phyloP scores from a whole-genome alignment of 2,113 vertebrate species.

The Diphyllodes magnificus region DNA sequence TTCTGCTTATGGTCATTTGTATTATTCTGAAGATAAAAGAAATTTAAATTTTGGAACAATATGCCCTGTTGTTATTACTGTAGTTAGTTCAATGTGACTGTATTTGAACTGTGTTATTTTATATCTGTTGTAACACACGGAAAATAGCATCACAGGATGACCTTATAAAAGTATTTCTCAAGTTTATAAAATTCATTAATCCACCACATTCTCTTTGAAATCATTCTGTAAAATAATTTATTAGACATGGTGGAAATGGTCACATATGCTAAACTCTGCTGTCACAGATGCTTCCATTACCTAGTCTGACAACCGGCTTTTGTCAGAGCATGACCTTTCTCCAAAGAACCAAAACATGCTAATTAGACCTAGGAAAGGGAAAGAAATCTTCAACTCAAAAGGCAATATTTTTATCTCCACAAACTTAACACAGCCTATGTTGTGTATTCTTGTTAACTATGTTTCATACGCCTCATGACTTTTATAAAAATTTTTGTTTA shows the following conservation, averaged over 20 bases:
- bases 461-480: not conserved
- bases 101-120: not conserved
- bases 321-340: conserved; percentile 7
- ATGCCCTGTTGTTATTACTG: not conserved
- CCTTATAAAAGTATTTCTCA: not conserved
- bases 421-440: not conserved
- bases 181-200: conserved; percentile 1
- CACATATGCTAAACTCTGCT: not conserved
- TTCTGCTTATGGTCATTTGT: not conserved
- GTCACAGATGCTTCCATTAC: not conserved
- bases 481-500: not conserved
- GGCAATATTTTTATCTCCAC: not conserved
- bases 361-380: not conserved
- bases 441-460: not conserved
- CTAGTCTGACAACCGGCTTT: not conserved
- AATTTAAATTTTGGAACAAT: not conserved
- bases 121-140: not conserved
- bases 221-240: not conserved
- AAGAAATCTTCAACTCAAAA: not conserved
- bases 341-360: not conserved
- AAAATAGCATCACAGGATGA: not conserved
- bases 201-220: not conserved
- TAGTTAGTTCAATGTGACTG: not conserved
- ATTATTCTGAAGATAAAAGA: not conserved
- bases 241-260: not conserved